Evolutionary conservation across 2,888 invertebrate genomes (phyloP).

Genomic region (Hyposoter dolosus): DNA sequence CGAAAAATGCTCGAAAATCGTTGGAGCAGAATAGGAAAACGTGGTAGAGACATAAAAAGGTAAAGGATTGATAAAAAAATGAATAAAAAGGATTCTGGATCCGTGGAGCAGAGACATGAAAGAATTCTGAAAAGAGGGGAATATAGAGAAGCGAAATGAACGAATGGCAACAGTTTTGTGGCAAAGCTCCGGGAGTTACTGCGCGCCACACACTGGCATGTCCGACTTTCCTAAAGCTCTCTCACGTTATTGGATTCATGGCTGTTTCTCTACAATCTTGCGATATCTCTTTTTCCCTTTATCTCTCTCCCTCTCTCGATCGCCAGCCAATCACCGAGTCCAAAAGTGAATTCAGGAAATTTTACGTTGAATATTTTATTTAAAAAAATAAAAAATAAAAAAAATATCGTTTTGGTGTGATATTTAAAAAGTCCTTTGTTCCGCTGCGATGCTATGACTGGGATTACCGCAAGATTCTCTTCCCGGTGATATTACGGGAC

Average conservation of each 20-base stretch:
- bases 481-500: not conserved
- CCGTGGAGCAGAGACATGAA: conserved; percentile 41
- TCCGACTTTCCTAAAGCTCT: conserved; percentile 39
- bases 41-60: conserved; percentile 14
- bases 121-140: conserved; percentile 30
- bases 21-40: not conserved
- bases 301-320: conserved; percentile 8
- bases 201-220: conserved; percentile 1
- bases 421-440: not conserved
- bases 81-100: conserved; percentile 23
- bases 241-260: conserved; percentile 67
- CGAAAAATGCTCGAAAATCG: conserved; percentile 10
- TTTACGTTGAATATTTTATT: not conserved
- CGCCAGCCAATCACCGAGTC: not conserved
- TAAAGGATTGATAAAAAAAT: not conserved
- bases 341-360: not conserved
- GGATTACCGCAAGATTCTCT: not conserved
- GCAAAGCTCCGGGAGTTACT: conserved; percentile 28
- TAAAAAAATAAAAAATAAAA: too few species aligned
- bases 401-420: not conserved
- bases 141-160: conserved; percentile 59
- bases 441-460: not conserved
- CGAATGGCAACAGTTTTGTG: conserved; percentile 65
- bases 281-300: conserved; percentile 1
- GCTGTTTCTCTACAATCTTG: conserved; percentile 54